Evolutionary conservation across 30 jellyfish, hydroid and myxozoan species (phyloP), one percentile per base, ranked within the genome.

Genomic region (Pseudorhiza aurosa): DNA sequence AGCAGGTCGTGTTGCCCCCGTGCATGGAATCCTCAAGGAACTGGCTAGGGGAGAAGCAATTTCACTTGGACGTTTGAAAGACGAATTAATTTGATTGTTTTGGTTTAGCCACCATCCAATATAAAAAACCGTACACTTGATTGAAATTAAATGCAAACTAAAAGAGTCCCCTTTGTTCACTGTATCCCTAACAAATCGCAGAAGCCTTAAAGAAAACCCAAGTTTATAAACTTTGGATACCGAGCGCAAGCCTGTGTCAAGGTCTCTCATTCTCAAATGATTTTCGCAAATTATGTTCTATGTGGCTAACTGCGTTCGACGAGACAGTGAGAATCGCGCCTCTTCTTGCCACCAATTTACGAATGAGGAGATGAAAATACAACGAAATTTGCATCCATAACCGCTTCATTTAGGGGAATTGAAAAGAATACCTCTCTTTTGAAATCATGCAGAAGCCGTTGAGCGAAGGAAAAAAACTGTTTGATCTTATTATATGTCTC

Each of bases 21-120:
- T n/a, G 67, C 19, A 21, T 33, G 14, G 3, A 53, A n/a, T 53
- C 1, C 35, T 21, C 1, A 18, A 12, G 67, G 37, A 53, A 53
- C 36, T 53, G 35, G 24, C 67, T 44, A 53, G 83, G 30, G 32
- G 25, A 28, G 14, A 57, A 44, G 68, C 37, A 51, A 51, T 33
- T 73, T 32, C 86, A 73, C 32, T 50, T 33, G 22, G 12, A 43
- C 25, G 86, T 56, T 72, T 72, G 72, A 72, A 55, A 50, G 85
- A 32, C 65, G 86, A 73, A 73, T 73, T 55, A 73, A 73, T 39
- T 65, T 39, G n/a, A 51, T 73, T 73, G 86, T 73, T 73, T 44
- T 8, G 75, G 65, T 35, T 73, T 50, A 73, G 86, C 86, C 86
- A 73, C 64, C 86, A 73, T 73, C 68, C 75, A 73, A 73, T 73